phyloP scores from a whole-genome alignment of 2,113 vertebrate species.

The Macquaria ambigua region DNA sequence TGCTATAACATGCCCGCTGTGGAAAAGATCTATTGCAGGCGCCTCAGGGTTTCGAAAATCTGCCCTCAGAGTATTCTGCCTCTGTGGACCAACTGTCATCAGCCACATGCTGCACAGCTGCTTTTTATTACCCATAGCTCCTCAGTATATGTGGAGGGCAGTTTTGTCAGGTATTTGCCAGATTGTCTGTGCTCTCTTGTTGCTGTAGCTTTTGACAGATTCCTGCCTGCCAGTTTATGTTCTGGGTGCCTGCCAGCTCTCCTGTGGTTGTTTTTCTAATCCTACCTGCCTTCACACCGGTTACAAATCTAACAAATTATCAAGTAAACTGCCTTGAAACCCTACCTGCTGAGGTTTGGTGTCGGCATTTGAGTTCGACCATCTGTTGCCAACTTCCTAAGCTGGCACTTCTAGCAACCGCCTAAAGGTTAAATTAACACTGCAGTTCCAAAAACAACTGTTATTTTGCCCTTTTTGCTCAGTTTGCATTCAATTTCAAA shows the following conservation, averaged over 20 bases:
- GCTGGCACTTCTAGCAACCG: neutral
- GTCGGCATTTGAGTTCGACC: neutral
- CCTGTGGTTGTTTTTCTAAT: constrained; percentile 17
- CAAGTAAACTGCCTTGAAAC: neutral
- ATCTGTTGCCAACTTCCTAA: neutral
- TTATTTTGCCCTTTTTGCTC: neutral
- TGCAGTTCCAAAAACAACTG: neutral
- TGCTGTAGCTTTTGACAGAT: neutral
- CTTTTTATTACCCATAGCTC: neutral
- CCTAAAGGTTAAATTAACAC: neutral
- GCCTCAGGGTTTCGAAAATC: neutral
- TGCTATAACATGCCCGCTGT: neutral
- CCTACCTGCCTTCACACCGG: neutral
- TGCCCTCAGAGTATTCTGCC: neutral
- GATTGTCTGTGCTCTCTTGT: neutral
- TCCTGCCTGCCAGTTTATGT: neutral
- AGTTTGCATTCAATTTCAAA: neutral
- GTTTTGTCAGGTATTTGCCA: neutral
- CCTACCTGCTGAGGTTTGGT: neutral
- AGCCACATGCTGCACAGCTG: constrained; percentile 28
- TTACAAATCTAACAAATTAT: neutral
- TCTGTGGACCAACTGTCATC: constrained; percentile 12
- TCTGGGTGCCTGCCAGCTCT: constrained; percentile 1
- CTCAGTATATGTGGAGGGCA: neutral
- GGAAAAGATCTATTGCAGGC: neutral